Conservation (phyloP, 2,113 vertebrate species). For the Crotalus tigris region DNA sequence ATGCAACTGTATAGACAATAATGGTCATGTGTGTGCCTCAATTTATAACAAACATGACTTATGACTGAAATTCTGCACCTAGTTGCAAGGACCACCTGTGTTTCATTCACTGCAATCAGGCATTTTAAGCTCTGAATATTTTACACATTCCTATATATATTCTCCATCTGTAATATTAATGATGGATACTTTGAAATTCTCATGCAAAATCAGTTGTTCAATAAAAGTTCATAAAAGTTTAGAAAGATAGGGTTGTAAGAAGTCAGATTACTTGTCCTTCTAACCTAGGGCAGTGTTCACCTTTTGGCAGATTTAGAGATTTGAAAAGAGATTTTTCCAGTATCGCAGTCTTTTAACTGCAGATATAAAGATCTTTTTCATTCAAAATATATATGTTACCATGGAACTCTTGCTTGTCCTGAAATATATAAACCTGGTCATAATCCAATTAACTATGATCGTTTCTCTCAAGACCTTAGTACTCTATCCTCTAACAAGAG, state of each 20-base stretch:
- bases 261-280: not conserved
- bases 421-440: not conserved
- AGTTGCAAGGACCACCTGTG: not conserved
- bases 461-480: too few relatives aligned
- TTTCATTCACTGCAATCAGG: not conserved
- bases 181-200: not conserved
- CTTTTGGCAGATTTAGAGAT: not conserved
- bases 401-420: not conserved
- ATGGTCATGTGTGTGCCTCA: too few relatives aligned
- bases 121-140: not conserved
- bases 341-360: not conserved
- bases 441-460: not conserved
- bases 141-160: not conserved
- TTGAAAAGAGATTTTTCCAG: not conserved
- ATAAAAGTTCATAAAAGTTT: not conserved
- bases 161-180: not conserved
- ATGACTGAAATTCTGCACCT: too few relatives aligned
- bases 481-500: not conserved
- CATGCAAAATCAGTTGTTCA: not conserved
- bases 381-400: not conserved
- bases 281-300: not conserved
- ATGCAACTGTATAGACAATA: too few relatives aligned
- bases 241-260: not conserved
- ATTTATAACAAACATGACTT: too few relatives aligned
- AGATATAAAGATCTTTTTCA: not conserved